Base-by-base conservation (phyloP, 2,888 invertebrate genomes). In the Busseola fusca region DNA sequence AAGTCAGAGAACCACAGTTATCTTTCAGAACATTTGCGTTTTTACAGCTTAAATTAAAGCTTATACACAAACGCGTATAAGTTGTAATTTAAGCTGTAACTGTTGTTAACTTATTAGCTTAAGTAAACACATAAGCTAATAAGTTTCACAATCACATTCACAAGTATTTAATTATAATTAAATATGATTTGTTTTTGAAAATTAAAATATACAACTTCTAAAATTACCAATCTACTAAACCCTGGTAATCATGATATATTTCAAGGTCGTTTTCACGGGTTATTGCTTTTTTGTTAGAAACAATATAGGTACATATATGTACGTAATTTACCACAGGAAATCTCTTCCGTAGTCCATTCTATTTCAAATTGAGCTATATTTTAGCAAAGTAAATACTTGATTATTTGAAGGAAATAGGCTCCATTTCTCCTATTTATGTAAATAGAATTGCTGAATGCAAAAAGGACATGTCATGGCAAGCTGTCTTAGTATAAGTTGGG, bases 381-480 rank as follows among this genome's bases (percentile, higher is more conserved):
- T 74, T 37, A 56, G 3, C 16, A 56, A 72, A 63, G 27, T 62
- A 45, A 74, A 74, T 54, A 30, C 25, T 56, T 12, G 25, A 40
- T 48, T 54, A 72, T 40, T 65, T 6, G 16, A 48, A 75, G 76
- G 30, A 75, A 65, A 72, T 25, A 66, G 25, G 25, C 6, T n/a
- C n/a, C n/a, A n/a, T n/a, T n/a, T n/a, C n/a, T n/a, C 48, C n/a
- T 21, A 48, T 57, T 76, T 66, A 76, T 42, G 40, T 48, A n/a
- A 59, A 69, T 54, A 48, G 12, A 68, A 58, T 52, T 16, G 37
- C 14, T 60, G 30, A 60, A 76, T 54, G 69, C 27, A 48, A 59
- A 69, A 60, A 69, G 21, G 30, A 48, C 48, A 27, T 70, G 45
- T 27, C 59, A 56, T 77, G 40, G 12, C 40, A 40, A 60, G 18